These are phyloP conservation scores for Scaeva pyrastri DNA, from an alignment of 2,888 invertebrate genomes.

Conservation along the genomic window DNA sequence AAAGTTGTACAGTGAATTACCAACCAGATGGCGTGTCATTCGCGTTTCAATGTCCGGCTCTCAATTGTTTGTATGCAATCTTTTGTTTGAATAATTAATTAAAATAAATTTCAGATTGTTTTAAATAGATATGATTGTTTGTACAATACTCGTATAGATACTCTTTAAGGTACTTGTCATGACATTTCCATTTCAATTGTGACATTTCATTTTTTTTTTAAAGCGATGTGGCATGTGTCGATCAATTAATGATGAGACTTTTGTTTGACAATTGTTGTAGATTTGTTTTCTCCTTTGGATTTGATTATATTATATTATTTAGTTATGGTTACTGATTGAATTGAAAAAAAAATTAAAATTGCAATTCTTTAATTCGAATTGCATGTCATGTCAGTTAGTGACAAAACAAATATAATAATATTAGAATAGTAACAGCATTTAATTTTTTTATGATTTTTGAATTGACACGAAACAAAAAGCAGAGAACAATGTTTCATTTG, in stretches of 20 bases:
- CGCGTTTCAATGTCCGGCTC: slow-evolving; percentile 1
- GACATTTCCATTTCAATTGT: slow-evolving; percentile 43
- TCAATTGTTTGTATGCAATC: slow-evolving; percentile 3
- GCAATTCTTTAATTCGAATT: neutral
- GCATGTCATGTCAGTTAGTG: neutral
- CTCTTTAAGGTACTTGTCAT: slow-evolving; percentile 36
- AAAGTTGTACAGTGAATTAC: slow-evolving; percentile 3
- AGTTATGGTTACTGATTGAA: neutral
- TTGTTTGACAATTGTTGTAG: slow-evolving; percentile 49
- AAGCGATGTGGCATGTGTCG: slow-evolving; percentile 51
- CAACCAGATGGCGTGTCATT: slow-evolving; percentile 30
- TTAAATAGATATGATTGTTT: slow-evolving; percentile 19
- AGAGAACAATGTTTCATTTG: too few species aligned
- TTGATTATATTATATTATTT: neutral
- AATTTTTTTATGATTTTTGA: too few species aligned
- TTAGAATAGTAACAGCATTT: too few species aligned
- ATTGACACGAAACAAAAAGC: too few species aligned
- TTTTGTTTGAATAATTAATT: slow-evolving; percentile 23
- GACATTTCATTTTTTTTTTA: slow-evolving; percentile 30
- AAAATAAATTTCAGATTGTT: slow-evolving; percentile 33
- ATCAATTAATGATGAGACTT: slow-evolving; percentile 65
- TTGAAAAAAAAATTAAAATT: neutral
- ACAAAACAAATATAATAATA: neutral
- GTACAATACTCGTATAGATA: too few species aligned
- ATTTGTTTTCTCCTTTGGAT: slow-evolving; percentile 43